Percentiles rank a stretch among this genome's conserved stretches.
Evolutionary conservation across 2,113 vertebrate genomes (phyloP).

Genomic region (Nycticebus coucang): DNA sequence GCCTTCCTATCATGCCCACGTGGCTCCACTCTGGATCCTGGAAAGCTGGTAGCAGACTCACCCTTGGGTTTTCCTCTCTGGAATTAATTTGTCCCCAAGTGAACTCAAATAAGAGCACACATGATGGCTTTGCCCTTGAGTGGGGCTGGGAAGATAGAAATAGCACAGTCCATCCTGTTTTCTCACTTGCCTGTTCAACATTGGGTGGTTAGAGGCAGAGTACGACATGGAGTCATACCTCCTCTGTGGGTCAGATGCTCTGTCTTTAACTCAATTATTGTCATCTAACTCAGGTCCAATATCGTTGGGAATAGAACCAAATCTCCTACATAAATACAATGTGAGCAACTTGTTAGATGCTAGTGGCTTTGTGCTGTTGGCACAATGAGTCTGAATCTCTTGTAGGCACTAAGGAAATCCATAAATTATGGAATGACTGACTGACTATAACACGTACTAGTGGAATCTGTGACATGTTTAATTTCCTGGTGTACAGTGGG

Average conservation of each 20-base stretch:
- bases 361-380: background rate
- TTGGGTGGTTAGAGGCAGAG: background rate
- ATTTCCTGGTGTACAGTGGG: background rate
- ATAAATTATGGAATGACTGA: background rate
- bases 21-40: background rate
- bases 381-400: background rate
- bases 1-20: background rate
- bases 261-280: background rate
- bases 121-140: background rate
- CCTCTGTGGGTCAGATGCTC: background rate
- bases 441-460: background rate
- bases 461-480: background rate
- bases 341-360: background rate
- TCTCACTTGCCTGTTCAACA: background rate
- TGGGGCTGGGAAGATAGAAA: background rate
- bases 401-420: background rate
- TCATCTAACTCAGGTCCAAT: background rate
- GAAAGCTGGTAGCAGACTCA: conserved; percentile 9
- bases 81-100: conserved; percentile 53
- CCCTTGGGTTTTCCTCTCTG: conserved; percentile 21
- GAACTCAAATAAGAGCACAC: conserved; percentile 36
- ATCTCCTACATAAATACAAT: background rate
- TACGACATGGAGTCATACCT: background rate
- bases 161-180: background rate
- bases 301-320: background rate